Base-by-base conservation (phyloP, 2,888 invertebrate genomes). In the Boloria euphrosyne region DNA sequence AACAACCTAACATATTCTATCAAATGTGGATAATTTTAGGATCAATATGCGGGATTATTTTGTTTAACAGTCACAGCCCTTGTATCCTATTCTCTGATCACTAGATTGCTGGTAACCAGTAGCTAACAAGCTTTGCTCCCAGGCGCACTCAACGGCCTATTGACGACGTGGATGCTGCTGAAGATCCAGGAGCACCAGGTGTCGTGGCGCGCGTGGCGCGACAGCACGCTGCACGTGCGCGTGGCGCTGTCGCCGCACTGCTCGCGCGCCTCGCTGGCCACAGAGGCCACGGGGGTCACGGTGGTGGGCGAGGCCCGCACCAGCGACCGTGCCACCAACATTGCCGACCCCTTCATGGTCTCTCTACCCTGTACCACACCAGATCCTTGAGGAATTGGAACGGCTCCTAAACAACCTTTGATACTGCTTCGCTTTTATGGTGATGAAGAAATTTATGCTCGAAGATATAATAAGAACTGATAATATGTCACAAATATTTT, bases 141-240 rank as follows among this genome's bases (percentile, higher is more conserved):
- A 90, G 91, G 91, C 16, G 91, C 91, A 0, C 77, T 91, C 13
- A 92, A 92, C 80, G 91, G 91, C 0, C 79, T 92, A 69, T 81
- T 92, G 67, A 92, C 91, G 1, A 92, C 91, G 49, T 92, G 91
- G 91, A 87, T 90, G 85, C 85, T 92, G 77, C 85, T 92, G 49
- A 92, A 90, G 84, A 82, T 91, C 72, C 91, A 92, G 76, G 91
- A 91, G 82, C 91, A 92, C 81, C 91, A 90, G 83, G 53, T 81
- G 76, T 87, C 91, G 73, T 92, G 91, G 91, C 89, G 83, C 74
- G 80, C 87, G 73, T 92, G 91, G 91, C 86, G 91, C 43, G 90
- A 88, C 83, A 81, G 83, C 80, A 87, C 89, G 60, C 84, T 90
- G 76, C 89, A 87, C 82, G 89, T 92, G 77, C 89, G 79, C 79